Conservation (phyloP, 1,140 invertebrate genomes). For the Platyura marginata region DNA sequence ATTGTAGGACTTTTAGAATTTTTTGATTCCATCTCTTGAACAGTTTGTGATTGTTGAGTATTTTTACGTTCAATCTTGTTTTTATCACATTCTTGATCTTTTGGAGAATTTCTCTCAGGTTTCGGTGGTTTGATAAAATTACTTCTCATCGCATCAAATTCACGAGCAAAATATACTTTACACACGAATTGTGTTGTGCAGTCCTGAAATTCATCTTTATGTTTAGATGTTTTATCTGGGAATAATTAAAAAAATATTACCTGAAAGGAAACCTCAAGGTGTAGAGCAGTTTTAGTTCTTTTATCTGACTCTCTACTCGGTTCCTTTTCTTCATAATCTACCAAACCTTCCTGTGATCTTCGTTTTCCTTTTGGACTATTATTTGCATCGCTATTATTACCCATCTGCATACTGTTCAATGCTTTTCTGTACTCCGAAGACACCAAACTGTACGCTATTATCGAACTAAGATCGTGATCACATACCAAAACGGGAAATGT, state of each 20-base stretch:
- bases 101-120: not conserved
- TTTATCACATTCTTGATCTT: not conserved
- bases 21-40: not conserved
- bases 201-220: slow-evolving; percentile 32
- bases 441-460: slow-evolving; percentile 69
- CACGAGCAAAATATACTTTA: slow-evolving; percentile 66
- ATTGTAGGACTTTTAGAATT: not conserved
- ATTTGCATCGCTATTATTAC: slow-evolving; percentile 15
- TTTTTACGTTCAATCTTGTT: not conserved
- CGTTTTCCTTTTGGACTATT: slow-evolving; percentile 3
- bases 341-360: slow-evolving; percentile 4
- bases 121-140: slow-evolving; percentile 14
- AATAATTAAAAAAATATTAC: too few species aligned
- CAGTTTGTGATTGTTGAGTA: not conserved
- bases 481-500: slow-evolving; percentile 57
- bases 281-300: slow-evolving; percentile 27
- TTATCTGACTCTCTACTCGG: slow-evolving; percentile 13
- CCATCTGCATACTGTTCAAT: slow-evolving; percentile 26
- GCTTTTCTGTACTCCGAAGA: slow-evolving; percentile 49
- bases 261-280: slow-evolving; percentile 51
- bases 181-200: slow-evolving; percentile 61
- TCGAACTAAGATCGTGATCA: slow-evolving; percentile 73
- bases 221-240: not conserved
- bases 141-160: slow-evolving; percentile 59
- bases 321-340: slow-evolving; percentile 25